Conservation (phyloP, 2,797 vertebrate genomes). For the Acanthopagrus latus region DNA sequence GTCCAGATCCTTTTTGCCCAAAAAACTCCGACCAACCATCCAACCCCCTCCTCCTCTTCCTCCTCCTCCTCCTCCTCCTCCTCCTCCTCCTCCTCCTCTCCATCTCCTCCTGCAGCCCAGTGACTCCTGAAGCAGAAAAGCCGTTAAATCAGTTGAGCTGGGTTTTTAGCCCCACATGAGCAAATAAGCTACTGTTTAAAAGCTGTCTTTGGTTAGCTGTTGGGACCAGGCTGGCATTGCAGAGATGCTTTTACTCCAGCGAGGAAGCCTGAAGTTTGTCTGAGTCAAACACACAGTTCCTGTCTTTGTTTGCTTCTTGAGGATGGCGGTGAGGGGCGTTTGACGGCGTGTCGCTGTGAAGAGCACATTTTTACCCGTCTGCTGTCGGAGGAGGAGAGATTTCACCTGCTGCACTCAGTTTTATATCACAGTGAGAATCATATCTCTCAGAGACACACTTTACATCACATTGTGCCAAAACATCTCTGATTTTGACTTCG, state of each 20-base stretch:
- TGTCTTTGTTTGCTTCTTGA: not conserved
- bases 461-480: too few species aligned
- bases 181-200: conserved; percentile 72
- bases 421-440: not conserved
- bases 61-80: conserved; percentile 13
- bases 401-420: conserved; percentile 26
- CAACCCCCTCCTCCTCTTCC: conserved; percentile 46
- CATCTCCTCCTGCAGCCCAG: conserved; percentile 46
- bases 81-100: not conserved
- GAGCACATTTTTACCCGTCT: not conserved
- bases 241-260: conserved; percentile 12
- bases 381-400: too few species aligned
- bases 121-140: conserved; percentile 68
- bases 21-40: conserved; percentile 25
- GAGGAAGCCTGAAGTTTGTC: conserved; percentile 16
- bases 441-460: too few species aligned
- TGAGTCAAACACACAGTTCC: not conserved
- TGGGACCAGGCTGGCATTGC: not conserved
- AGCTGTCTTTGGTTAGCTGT: conserved; percentile 45
- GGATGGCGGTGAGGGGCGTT: not conserved
- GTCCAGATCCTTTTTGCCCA: conserved; percentile 64
- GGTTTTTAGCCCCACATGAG: conserved; percentile 51
- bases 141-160: conserved; percentile 67
- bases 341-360: conserved; percentile 27
- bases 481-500: too few species aligned